Evolutionary conservation across 2,113 vertebrate genomes (phyloP), one percentile per base, ranked within the genome.

Genomic region (Hydropotes inermis): DNA sequence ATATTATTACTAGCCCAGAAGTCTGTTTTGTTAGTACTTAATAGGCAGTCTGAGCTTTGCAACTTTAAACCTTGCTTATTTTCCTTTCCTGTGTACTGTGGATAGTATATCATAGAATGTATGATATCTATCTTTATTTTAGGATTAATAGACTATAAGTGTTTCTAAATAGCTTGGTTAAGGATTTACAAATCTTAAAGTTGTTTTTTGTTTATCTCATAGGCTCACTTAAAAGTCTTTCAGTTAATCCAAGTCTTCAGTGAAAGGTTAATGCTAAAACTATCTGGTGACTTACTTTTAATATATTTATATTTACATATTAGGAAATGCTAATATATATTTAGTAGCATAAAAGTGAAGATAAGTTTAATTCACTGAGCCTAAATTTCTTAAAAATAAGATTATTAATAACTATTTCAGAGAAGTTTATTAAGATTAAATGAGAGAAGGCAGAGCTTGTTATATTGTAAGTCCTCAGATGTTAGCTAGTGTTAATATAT

Each of bases 111-210:
- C 91, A 86, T 11, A 83, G 54, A 97, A 76, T 95, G 87, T 81
- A 91, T 79, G 4, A 15, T 91, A 91, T 21, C 28, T 95, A 25
- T 64, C 36, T 82, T 96, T 96, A 54, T 90, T 95, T 97, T 97
- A 96, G 74, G 58, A 84, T 27, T 87, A 64, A 7, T 76, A n/a
- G 36, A 83, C 43, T 55, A 76, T 60, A 39, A 91, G 4, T 60
- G 19, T 84, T 95, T 96, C 89, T 92, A 91, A 92, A 90, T 94
- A 76, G 33, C 21, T 95, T 96, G n/a, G n/a, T 78, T 79, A 88
- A 76, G 27, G 19, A 23, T 91, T 93, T 55, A 60, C 14, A 83
- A n/a, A 91, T 89, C 47, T 87, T 92, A 79, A 87, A 84, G 15
- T 57, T 64, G 23, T 92, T 61, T 92, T 54, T 36, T 83, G 15